Conservation (phyloP, 2,888 invertebrate genomes). For the Antitype chi region DNA sequence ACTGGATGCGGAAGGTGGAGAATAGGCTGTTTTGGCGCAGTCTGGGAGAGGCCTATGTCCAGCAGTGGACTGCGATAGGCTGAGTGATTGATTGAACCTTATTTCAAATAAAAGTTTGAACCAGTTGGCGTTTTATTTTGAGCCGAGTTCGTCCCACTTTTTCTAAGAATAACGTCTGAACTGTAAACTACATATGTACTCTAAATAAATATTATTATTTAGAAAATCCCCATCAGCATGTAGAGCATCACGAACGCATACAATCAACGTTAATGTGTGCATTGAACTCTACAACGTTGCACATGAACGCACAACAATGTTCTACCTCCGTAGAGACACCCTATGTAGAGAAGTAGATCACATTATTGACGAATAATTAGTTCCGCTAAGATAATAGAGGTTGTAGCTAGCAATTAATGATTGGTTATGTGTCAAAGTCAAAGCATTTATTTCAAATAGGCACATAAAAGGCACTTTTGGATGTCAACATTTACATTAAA, state of each 20-base stretch:
- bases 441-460: too few relatives aligned
- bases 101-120: background rate
- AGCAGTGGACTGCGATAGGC: too few relatives aligned
- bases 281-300: conserved; percentile 53
- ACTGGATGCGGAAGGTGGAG: too few relatives aligned
- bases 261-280: conserved; percentile 57
- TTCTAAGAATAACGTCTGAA: background rate
- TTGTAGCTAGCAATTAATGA: conserved; percentile 3
- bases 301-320: conserved; percentile 66
- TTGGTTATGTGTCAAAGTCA: background rate
- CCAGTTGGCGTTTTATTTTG: fast-evolving
- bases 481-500: too few relatives aligned
- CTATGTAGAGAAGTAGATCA: conserved; percentile 27
- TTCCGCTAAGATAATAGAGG: conserved; percentile 27
- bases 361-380: conserved; percentile 50
- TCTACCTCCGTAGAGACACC: conserved; percentile 27
- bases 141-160: background rate
- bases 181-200: background rate
- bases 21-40: too few relatives aligned
- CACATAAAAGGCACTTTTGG: too few relatives aligned
- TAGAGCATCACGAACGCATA: conserved; percentile 37
- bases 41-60: too few relatives aligned
- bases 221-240: conserved; percentile 6
- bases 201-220: background rate
- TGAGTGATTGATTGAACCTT: background rate